Evolutionary conservation across 2,888 invertebrate species (phyloP), one percentile per base, ranked within the genome.

Genomic region (Nymphalis polychloros): DNA sequence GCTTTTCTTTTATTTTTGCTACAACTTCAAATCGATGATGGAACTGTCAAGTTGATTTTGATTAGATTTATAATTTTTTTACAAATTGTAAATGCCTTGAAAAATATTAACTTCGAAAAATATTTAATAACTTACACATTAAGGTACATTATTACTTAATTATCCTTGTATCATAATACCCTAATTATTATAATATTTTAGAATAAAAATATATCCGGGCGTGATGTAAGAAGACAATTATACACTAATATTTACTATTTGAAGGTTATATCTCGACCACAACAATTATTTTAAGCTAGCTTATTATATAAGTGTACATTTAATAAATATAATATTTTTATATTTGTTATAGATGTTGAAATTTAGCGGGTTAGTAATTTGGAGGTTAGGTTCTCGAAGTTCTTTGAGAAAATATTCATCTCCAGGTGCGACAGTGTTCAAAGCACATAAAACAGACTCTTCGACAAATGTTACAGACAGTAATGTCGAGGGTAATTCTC

Each of bases 351-450:
- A 93, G 93, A 93, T 93, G 93, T 86, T 93, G 83, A 93, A 92
- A 84, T 89, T 89, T 81, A 89, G 89, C 80, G 88, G 89, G 72
- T 80, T 84, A 75, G 79, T 90, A 57, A 83, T 92, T 91, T 92
- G 88, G 92, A 93, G 93, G 93, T 93, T 93, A 93, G 87, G 92
- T 76, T 82, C 87, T 68, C 83, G 89, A 77, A 82, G 85, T 17
- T 79, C 79, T 60, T 64, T 89, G 68, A 83, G 88, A 71, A 87
- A 86, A 70, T 91, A 89, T 72, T 86, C 89, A 0, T 81, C 81
- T 48, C 96, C 97, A 80, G 97, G 97, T 10, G 97, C 97, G 17
- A 96, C 97, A 16, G 96, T 96, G 55, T 96, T 96, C 20, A 96
- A 94, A 52, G 97, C 95, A 10, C 96, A 89, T 19, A 88, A 89